phyloP scores from a whole-genome alignment of 2,113 vertebrate genomes.

The Aplodontia rufa region DNA sequence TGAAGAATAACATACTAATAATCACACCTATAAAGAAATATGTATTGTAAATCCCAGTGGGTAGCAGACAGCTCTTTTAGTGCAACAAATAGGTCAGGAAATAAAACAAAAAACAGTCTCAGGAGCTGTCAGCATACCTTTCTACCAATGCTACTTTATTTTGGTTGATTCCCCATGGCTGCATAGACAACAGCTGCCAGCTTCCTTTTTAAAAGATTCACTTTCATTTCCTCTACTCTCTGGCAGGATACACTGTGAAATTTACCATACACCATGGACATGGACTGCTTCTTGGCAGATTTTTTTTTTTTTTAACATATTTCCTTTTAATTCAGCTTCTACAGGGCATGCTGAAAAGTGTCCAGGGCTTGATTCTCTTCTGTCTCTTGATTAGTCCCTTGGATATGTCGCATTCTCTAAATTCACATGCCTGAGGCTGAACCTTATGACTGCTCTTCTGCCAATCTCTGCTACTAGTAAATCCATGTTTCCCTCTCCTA shows the following conservation, averaged over 20 bases:
- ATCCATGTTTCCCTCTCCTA: not conserved
- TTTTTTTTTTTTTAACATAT: not conserved
- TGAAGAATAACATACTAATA: not conserved
- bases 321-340: not conserved
- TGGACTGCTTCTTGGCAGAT: not conserved
- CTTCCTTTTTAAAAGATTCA: not conserved
- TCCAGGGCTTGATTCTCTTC: not conserved
- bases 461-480: not conserved
- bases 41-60: not conserved
- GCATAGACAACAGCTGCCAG: not conserved
- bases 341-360: too few species aligned
- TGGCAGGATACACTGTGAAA: not conserved
- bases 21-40: not conserved
- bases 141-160: not conserved
- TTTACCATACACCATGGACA: not conserved
- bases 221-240: not conserved
- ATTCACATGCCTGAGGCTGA: not conserved
- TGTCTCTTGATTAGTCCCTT: too few species aligned
- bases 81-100: not conserved
- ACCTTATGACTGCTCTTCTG: not conserved
- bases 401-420: not conserved
- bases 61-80: not conserved
- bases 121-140: not conserved
- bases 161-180: not conserved
- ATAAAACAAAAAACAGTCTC: not conserved